Percentiles rank a stretch among this genome's conserved stretches.
phyloP scores from a whole-genome alignment of 2,797 vertebrate species.

The Phaenicophaeus curvirostris region DNA sequence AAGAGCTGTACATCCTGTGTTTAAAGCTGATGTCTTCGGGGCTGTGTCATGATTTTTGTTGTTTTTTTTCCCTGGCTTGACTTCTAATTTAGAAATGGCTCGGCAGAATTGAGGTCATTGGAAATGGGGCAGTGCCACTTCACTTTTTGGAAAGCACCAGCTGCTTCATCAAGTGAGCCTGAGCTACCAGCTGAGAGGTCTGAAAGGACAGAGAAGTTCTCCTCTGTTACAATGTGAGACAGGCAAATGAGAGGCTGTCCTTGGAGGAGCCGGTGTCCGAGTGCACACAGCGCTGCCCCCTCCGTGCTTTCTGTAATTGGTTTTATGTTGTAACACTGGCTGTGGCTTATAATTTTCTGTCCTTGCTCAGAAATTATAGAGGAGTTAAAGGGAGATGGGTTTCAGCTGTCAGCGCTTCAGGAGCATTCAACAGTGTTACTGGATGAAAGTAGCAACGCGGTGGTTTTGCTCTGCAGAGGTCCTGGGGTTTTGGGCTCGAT shows the following conservation, averaged over 20 bases:
- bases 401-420: slow-evolving; percentile 4
- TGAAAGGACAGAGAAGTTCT: not conserved
- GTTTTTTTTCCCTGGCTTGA: not conserved
- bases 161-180: not conserved
- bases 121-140: not conserved
- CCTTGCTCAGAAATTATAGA: slow-evolving; percentile 42
- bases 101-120: not conserved
- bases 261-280: not conserved
- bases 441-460: not conserved
- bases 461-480: not conserved
- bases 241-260: not conserved
- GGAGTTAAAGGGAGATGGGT: slow-evolving; percentile 26
- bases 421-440: not conserved
- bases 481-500: not conserved
- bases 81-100: not conserved
- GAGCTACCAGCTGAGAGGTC: not conserved
- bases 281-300: not conserved
- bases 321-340: not conserved
- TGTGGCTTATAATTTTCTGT: slow-evolving; percentile 24
- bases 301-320: rapidly evolving
- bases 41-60: not conserved
- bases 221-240: not conserved
- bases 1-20: rapidly evolving
- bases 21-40: not conserved
- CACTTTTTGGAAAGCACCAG: not conserved